These are phyloP conservation scores for Polia nebulosa DNA, from an alignment of 2,888 invertebrate species.

Conservation along the genomic window DNA sequence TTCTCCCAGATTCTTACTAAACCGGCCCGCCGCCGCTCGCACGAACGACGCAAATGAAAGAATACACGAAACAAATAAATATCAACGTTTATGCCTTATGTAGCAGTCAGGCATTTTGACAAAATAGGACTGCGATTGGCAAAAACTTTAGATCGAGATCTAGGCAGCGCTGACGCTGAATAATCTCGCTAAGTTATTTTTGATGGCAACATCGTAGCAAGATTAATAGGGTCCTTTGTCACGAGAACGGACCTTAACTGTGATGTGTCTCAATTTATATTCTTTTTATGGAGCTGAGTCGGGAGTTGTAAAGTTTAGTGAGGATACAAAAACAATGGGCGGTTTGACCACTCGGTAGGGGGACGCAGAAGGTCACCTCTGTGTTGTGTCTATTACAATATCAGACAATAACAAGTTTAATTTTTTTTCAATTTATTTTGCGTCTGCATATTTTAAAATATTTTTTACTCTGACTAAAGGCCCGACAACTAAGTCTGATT, in stretches of 20 bases:
- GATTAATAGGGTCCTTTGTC: constrained; percentile 68
- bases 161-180: constrained; percentile 37
- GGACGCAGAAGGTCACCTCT: constrained; percentile 19
- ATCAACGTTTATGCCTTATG: constrained; percentile 13
- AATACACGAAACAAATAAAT: constrained; percentile 22
- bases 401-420: not conserved
- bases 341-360: constrained; percentile 30
- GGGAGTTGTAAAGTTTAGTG: constrained; percentile 70
- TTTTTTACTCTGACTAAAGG: not conserved
- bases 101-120: constrained; percentile 10
- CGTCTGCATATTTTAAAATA: too few relatives aligned
- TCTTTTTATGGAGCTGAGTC: constrained; percentile 73
- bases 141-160: constrained; percentile 34
- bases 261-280: constrained; percentile 72
- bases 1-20: constrained; percentile 42
- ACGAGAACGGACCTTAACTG: constrained; percentile 60
- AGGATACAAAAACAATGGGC: constrained; percentile 68
- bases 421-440: too few relatives aligned
- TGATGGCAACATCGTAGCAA: constrained; percentile 62
- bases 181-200: constrained; percentile 62
- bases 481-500: not conserved
- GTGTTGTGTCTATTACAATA: not conserved
- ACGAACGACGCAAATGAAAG: constrained; percentile 27
- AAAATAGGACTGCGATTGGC: constrained; percentile 23
- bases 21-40: constrained; percentile 14